A percentile compares a stretch with the other conserved stretches of the same genome.
phyloP scores from a whole-genome alignment of 2,797 vertebrate species.

The Gymnopithys bicolor region DNA sequence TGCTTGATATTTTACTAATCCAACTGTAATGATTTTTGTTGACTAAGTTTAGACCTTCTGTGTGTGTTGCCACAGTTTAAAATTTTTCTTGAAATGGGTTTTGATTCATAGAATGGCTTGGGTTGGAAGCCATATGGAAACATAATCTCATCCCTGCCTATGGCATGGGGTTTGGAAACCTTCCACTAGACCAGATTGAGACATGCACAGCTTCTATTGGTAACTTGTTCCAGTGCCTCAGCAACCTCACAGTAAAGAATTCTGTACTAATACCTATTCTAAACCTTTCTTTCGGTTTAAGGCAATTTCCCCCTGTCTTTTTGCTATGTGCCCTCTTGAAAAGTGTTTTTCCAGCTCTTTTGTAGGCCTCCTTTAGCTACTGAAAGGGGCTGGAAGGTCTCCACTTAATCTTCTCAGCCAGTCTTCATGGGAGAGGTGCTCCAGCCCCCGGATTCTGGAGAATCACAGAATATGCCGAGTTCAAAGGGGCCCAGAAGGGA shows the following conservation, averaged over 20 bases:
- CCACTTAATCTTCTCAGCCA: background rate
- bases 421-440: background rate
- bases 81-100: background rate
- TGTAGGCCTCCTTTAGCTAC: background rate
- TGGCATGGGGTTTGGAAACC: accelerated
- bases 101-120: background rate
- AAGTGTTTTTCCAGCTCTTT: background rate
- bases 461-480: background rate
- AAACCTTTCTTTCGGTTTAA: background rate
- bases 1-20: background rate
- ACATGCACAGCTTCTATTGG: background rate
- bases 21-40: background rate
- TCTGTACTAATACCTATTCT: background rate
- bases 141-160: background rate
- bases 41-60: background rate
- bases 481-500: background rate
- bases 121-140: background rate
- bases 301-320: background rate
- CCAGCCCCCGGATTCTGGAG: background rate
- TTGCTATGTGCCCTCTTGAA: background rate
- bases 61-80: accelerated
- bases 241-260: background rate
- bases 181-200: background rate
- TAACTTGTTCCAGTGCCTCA: background rate
- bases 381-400: background rate